Evolutionary conservation across 2,888 invertebrate genomes (phyloP).

Genomic region (Nomada hirtipes): DNA sequence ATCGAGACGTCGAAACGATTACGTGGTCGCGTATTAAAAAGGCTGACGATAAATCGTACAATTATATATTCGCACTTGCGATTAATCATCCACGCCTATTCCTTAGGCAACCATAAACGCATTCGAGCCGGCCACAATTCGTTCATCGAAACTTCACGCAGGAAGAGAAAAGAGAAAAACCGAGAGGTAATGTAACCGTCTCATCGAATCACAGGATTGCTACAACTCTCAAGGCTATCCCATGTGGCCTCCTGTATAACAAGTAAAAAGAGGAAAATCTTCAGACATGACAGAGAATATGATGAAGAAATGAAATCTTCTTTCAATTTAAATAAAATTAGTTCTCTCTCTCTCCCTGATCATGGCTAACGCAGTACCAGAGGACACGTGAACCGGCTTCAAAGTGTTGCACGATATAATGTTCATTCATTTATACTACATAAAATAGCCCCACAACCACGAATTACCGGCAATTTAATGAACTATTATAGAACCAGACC

Average conservation of each 20-base stretch:
- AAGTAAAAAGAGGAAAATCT: too few relatives aligned
- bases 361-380: not conserved
- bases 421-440: slow-evolving; percentile 60
- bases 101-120: slow-evolving; percentile 13
- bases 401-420: slow-evolving; percentile 52
- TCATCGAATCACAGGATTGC: not conserved
- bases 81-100: slow-evolving; percentile 23
- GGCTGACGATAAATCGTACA: slow-evolving; percentile 5
- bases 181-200: not conserved
- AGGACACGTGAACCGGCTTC: slow-evolving; percentile 31
- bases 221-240: not conserved
- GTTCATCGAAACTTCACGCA: not conserved
- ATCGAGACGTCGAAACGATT: not conserved
- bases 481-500: slow-evolving; percentile 53
- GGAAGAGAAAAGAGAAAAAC: not conserved
- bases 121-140: not conserved
- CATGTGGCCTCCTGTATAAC: too few relatives aligned
- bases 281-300: too few relatives aligned
- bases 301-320: too few relatives aligned
- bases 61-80: slow-evolving; percentile 6
- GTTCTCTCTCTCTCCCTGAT: too few relatives aligned
- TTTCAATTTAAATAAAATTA: too few relatives aligned
- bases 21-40: not conserved
- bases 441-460: slow-evolving; percentile 61
- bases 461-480: slow-evolving; percentile 65